A percentile compares a stretch with the other conserved stretches of the same genome.
These are phyloP conservation scores for Plectropomus leopardus DNA, from an alignment of 2,113 vertebrate species.

Conservation along the genomic window DNA sequence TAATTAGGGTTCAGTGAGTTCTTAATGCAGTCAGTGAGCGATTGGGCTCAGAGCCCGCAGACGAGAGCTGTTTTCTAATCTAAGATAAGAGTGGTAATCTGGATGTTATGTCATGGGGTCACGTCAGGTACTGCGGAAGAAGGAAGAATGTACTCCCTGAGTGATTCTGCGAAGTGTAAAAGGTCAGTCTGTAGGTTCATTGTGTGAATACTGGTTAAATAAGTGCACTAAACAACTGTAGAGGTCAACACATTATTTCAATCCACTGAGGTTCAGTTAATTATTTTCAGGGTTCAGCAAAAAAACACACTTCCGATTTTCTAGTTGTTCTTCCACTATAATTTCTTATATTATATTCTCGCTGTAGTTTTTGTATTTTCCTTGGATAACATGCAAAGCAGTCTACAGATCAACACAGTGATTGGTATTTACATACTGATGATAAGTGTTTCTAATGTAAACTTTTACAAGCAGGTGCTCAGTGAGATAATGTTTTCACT, in stretches of 20 bases:
- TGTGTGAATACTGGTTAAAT: constrained; percentile 2
- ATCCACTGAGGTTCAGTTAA: not conserved
- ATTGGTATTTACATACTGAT: not conserved
- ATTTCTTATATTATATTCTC: not conserved
- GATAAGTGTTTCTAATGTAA: not conserved
- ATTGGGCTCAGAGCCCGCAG: constrained; percentile 39
- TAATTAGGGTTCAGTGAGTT: constrained; percentile 47
- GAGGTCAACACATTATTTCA: not conserved
- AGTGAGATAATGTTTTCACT: not conserved
- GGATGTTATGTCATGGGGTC: constrained; percentile 49
- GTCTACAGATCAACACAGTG: not conserved
- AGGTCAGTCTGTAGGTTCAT: not conserved
- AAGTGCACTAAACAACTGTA: not conserved
- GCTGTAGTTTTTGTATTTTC: not conserved
- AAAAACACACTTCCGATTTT: not conserved
- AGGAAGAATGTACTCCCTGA: constrained; percentile 2
- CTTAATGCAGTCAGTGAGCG: constrained; percentile 41
- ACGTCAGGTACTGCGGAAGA: constrained; percentile 5
- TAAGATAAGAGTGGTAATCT: constrained; percentile 69
- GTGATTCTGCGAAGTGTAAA: constrained; percentile 14
- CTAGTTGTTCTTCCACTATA: not conserved
- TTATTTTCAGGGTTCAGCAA: not conserved
- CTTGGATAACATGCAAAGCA: not conserved
- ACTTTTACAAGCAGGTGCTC: constrained; percentile 37
- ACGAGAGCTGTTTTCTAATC: constrained; percentile 49